These are phyloP conservation scores for Oscheius myriophilus DNA, from an alignment of 2,888 invertebrate species.

Conservation along the genomic window DNA sequence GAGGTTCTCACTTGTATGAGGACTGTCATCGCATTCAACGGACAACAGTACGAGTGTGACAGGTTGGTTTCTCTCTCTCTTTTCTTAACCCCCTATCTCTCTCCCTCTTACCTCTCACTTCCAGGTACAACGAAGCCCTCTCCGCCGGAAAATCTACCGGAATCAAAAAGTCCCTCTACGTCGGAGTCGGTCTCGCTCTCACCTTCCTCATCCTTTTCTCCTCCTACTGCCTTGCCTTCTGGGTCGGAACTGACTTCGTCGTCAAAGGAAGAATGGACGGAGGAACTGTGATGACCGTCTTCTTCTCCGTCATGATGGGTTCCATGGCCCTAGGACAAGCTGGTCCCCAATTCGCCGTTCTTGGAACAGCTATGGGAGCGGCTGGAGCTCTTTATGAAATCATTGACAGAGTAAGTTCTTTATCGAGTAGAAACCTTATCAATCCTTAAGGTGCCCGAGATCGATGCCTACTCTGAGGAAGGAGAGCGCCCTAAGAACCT, in stretches of 20 bases:
- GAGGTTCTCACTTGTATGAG: conserved; percentile 47
- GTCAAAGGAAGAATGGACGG: conserved; percentile 38
- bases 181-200: conserved; percentile 70
- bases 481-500: conserved; percentile 72
- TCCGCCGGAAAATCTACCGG: conserved; percentile 60
- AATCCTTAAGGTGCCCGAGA: conserved; percentile 56
- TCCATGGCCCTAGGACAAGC: conserved; percentile 80
- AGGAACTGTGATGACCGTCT: conserved; percentile 53
- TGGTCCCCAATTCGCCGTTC: conserved; percentile 83
- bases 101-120: background rate
- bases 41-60: conserved; percentile 47
- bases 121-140: conserved; percentile 62
- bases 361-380: conserved; percentile 83
- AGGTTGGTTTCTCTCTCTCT: conserved; percentile 42
- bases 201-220: conserved; percentile 71
- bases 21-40: conserved; percentile 56
- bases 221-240: conserved; percentile 68
- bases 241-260: conserved; percentile 63
- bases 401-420: conserved; percentile 71
- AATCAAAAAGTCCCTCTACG: conserved; percentile 62
- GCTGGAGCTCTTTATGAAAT: conserved; percentile 76
- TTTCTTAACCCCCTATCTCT: too few species aligned
- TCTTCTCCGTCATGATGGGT: conserved; percentile 73
- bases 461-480: conserved; percentile 57
- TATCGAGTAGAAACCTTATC: background rate